Base-by-base conservation (phyloP, 2,888 invertebrate genomes). In the Bombylius major region DNA sequence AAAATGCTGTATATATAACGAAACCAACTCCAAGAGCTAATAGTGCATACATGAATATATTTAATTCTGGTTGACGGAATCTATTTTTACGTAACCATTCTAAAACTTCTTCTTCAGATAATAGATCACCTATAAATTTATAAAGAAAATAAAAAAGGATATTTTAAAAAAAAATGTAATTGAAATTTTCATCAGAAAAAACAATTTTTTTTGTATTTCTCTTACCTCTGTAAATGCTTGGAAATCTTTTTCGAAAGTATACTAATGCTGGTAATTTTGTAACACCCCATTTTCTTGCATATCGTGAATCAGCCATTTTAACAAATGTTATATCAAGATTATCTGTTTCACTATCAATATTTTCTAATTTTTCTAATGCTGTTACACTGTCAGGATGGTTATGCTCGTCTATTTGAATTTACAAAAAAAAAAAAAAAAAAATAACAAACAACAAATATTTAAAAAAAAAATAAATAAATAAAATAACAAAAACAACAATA, bases 81-180 rank as follows among this genome's bases (percentile, higher is more conserved):
- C 94, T 82, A 72, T 94, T 93, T 76, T 93, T 94, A 65, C 91
- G 82, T 62, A 94, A 77, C 94, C 94, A 94, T 66, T 93, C 93
- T 61, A 94, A 76, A 23, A 94, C 92, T 70, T 91, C 90, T 7
- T 83, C 82, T 73, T 92, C 93, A 52, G 83, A 84, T 71, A 86
- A 81, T 59, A 93, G 74, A 65, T 92, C 89, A 64, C 93, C 89
- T 89, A 72, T 11, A 36, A 36, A 6, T 11, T 11, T 11, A 42
- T 11, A 3, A 66, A 65, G n/a, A 51, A 23, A n/a, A 31, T 9
- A 49, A 55, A 33, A 47, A 52, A 46, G n/a, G 33, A 39, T 42
- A 13, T 34, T 48, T 36, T 23, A 32, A 42, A 53, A 39, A 36
- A 36, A 53, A 14, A 47, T 53, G n/a, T 53, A 32, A 54, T 32